Base-by-base conservation (phyloP, 2,888 invertebrate genomes). In the Lacanobia wlatinum region DNA sequence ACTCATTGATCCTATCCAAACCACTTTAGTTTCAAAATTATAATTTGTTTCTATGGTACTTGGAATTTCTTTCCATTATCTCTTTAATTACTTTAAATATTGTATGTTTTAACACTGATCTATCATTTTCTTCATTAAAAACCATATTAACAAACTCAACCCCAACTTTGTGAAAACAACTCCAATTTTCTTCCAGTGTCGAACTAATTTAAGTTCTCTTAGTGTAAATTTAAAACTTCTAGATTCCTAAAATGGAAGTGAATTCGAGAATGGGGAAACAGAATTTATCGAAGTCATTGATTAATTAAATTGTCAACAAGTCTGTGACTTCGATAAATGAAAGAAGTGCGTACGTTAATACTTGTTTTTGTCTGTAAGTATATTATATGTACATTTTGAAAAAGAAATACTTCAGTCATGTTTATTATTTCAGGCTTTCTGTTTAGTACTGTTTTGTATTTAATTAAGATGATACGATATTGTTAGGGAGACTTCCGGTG, bases 331-430 rank as follows among this genome's bases (percentile, higher is more conserved):
- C 78, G 83, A 84, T 84, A 83, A 78, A 84, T 77, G 56, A 68
- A 69, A 53, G 28, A 28, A 64, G 77, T 81, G 77, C 73, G 81
- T 85, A 80, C 77, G 84, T 82, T 88, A 79, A 88, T 82, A 88
- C 92, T 94, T 92, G 91, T 90, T 91, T 87, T 93, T 90, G 93
- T 92, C 90, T 95, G 94, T 96, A 95, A 95, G 94, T 94, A 91
- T 91, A 91, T 92, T 93, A 93, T 95, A 94, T 95, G 95, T 95
- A 95, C 84, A 95, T 95, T 96, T 94, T 95, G 95, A 93, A 93
- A 90, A 91, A 88, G 87, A 87, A 87, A 88, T 90, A 87, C 87
- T 89, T 89, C 85, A 89, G 88, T 90, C 85, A 83, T 84, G 83
- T 93, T 48, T 93, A 88, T 87, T 87, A 78, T 91, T 94, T 89